phyloP scores from a whole-genome alignment of 2,888 invertebrate genomes.

The Capitulum mitella region DNA sequence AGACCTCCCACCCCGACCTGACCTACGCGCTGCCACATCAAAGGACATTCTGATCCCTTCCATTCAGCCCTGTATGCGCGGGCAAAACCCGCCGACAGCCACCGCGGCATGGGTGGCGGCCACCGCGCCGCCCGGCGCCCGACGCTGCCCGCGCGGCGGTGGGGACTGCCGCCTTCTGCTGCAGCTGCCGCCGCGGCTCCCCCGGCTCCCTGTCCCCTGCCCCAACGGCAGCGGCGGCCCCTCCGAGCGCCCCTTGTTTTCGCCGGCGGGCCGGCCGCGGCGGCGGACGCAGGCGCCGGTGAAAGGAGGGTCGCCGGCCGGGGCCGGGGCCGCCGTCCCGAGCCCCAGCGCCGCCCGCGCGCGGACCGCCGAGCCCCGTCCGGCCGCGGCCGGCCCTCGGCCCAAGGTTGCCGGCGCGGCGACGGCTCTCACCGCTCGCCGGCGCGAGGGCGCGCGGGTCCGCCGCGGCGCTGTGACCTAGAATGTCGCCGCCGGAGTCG shows the following conservation, averaged over 20 bases:
- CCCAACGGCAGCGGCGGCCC: not conserved
- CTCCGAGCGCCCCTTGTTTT: slow-evolving; percentile 8
- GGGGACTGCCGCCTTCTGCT: not conserved
- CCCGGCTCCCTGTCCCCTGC: not conserved
- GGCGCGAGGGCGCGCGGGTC: not conserved
- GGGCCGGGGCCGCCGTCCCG: slow-evolving; percentile 5
- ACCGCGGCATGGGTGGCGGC: too few relatives aligned
- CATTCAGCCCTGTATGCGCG: too few relatives aligned
- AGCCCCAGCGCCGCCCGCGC: slow-evolving; percentile 9
- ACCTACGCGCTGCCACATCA: too few relatives aligned
- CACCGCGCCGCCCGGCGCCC: not conserved
- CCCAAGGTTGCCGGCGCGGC: slow-evolving; percentile 10
- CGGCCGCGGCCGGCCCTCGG: slow-evolving; percentile 6
- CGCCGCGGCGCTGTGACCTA: not conserved
- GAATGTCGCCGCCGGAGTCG: not conserved
- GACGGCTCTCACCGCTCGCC: not conserved
- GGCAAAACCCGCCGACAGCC: too few relatives aligned
- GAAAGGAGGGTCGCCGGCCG: slow-evolving; percentile 9
- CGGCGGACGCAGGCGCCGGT: slow-evolving; percentile 2
- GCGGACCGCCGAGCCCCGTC: not conserved
- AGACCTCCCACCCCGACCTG: too few relatives aligned
- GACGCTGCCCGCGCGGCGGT: not conserved
- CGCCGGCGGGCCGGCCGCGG: not conserved
- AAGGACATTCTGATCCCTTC: too few relatives aligned
- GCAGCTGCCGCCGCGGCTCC: not conserved